Percentiles rank a stretch among this genome's conserved stretches.
Evolutionary conservation across 2,888 invertebrate species (phyloP).

Genomic region (Synergus laeviventris): DNA sequence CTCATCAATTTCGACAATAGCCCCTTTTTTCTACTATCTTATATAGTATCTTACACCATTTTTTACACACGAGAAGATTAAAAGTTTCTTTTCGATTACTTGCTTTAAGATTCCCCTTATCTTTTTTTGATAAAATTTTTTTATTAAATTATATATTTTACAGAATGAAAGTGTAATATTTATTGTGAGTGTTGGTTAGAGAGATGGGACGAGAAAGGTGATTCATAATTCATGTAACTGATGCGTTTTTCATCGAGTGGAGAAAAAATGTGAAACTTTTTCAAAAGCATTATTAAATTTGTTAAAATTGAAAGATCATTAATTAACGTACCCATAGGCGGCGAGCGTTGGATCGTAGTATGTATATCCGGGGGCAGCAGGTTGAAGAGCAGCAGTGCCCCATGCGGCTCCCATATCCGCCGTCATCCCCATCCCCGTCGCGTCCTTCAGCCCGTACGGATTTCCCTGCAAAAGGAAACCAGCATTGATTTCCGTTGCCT

Average conservation of each 20-base stretch:
- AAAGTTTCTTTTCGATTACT: background rate
- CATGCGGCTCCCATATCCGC: constrained; percentile 92
- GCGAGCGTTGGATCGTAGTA: constrained; percentile 95
- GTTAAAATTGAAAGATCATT: constrained; percentile 61
- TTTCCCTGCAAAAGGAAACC: constrained; percentile 85
- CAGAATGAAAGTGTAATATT: background rate
- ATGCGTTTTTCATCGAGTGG: background rate
- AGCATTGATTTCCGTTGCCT: constrained; percentile 56
- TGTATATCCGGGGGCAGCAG: constrained; percentile 91
- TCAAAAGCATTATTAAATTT: constrained; percentile 34
- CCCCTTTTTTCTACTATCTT: background rate
- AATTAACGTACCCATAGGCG: constrained; percentile 91
- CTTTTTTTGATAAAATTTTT: no score
- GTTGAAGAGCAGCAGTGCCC: constrained; percentile 93
- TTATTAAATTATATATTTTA: background rate
- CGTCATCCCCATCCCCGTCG: constrained; percentile 83
- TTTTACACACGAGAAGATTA: background rate
- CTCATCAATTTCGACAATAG: background rate
- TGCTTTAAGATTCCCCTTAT: background rate
- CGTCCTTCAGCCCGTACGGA: constrained; percentile 91
- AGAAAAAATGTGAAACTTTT: constrained; percentile 14
- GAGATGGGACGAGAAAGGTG: constrained; percentile 5
- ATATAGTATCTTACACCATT: background rate
- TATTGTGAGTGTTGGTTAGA: background rate
- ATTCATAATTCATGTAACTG: constrained; percentile 6